Evolutionary conservation across 1,140 invertebrate species (phyloP), one percentile per base, ranked within the genome.

Genomic region (Leptonema lineaticorne): DNA sequence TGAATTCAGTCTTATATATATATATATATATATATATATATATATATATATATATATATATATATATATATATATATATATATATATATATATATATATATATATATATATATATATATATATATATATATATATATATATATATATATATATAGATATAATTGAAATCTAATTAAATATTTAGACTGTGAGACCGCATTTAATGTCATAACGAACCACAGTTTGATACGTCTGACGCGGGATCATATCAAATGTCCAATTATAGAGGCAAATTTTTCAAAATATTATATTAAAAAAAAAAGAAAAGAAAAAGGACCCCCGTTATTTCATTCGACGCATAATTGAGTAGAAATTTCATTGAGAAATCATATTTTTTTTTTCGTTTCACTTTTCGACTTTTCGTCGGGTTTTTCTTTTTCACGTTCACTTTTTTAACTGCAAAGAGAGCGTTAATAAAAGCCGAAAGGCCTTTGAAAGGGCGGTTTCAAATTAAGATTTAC

Each of bases 281-380:
- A n/a, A n/a, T n/a, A n/a, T n/a, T n/a, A n/a, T n/a, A n/a, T n/a
- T n/a, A n/a, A n/a, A n/a, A n/a, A n/a, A n/a, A n/a, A n/a, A n/a
- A n/a, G n/a, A n/a, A n/a, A n/a, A n/a, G n/a, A n/a, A n/a, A n/a
- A n/a, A n/a, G n/a, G n/a, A n/a, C n/a, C n/a, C n/a, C n/a, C n/a
- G n/a, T n/a, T n/a, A n/a, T n/a, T n/a, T n/a, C n/a, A n/a, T n/a
- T n/a, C n/a, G n/a, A n/a, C n/a, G 37, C 37, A 41, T 41, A 41
- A 41, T 41, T 41, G 37, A 41, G 37, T 41, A 41, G 37, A 41
- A 41, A 41, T 41, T 41, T 41, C n/a, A n/a, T n/a, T n/a, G n/a
- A n/a, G n/a, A n/a, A n/a, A n/a, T n/a, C n/a, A n/a, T n/a, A n/a
- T n/a, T n/a, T n/a, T n/a, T n/a, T n/a, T n/a, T n/a, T n/a, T n/a